These are phyloP conservation scores for Agrilus cyanescens DNA, from an alignment of 2,888 invertebrate genomes.

Conservation along the genomic window DNA sequence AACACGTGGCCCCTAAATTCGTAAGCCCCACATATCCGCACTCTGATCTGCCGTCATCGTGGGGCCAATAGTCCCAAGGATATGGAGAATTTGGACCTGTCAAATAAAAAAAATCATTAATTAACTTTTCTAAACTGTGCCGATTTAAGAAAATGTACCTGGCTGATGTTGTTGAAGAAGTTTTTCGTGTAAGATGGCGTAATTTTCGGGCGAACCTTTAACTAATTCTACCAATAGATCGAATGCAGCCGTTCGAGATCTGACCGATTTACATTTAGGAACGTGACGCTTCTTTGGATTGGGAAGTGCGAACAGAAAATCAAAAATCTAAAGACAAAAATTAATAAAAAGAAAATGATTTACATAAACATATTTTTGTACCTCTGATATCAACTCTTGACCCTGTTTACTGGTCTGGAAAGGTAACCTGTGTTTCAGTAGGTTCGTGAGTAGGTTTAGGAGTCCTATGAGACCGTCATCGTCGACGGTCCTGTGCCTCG, in stretches of 20 bases:
- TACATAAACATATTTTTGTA: slow-evolving; percentile 19
- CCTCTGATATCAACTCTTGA: slow-evolving; percentile 52
- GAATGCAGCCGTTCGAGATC: slow-evolving; percentile 81
- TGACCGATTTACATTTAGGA: slow-evolving; percentile 87
- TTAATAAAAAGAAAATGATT: slow-evolving; percentile 1
- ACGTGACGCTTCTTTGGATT: slow-evolving; percentile 73
- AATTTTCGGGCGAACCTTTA: slow-evolving; percentile 75
- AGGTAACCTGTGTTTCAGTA: slow-evolving; percentile 78
- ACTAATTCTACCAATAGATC: slow-evolving; percentile 83
- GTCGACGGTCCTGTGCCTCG: slow-evolving; percentile 66
- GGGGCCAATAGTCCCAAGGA: slow-evolving; percentile 97
- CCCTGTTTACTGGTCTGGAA: slow-evolving; percentile 75
- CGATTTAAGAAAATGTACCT: slow-evolving; percentile 32
- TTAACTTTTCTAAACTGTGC: not conserved
- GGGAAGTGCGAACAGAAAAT: slow-evolving; percentile 81
- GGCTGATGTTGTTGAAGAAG: slow-evolving; percentile 79
- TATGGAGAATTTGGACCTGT: slow-evolving; percentile 68
- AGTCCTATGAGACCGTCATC: slow-evolving; percentile 87
- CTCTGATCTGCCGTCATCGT: slow-evolving; percentile 86
- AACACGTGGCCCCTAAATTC: slow-evolving; percentile 92
- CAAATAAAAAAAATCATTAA: not conserved
- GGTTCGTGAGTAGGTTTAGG: slow-evolving; percentile 72
- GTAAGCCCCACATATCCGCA: slow-evolving; percentile 92
- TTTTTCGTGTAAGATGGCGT: slow-evolving; percentile 69
- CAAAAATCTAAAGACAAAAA: slow-evolving; percentile 52